phyloP scores from a whole-genome alignment of 2,888 invertebrate genomes.

The Agrochola circellaris region DNA sequence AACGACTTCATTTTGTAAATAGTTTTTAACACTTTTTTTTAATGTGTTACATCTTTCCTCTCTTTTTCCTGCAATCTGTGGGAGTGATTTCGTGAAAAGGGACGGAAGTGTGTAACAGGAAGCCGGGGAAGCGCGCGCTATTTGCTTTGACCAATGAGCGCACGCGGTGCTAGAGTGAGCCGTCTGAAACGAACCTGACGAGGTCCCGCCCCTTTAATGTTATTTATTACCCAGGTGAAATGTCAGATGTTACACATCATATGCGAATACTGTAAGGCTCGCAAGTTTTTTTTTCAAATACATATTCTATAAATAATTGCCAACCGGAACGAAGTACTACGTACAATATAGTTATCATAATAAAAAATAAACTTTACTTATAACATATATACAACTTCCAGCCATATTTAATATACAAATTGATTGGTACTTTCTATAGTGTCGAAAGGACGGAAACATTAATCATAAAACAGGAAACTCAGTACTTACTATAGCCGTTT shows the following conservation, averaged over 20 bases:
- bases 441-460: conserved; percentile 85
- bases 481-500: conserved; percentile 69
- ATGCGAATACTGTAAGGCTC: no score
- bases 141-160: no score
- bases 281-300: not conserved
- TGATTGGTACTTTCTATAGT: conserved; percentile 65
- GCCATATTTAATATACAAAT: conserved; percentile 54
- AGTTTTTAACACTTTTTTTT: not conserved
- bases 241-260: no score
- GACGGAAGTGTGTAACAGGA: no score
- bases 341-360: not conserved
- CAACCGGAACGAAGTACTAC: conserved; percentile 14
- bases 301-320: not conserved
- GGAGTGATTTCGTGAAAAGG: no score
- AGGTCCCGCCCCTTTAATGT: no score
- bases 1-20: not conserved
- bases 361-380: conserved; percentile 17
- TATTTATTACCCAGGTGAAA: no score
- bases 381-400: conserved; percentile 47
- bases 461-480: conserved; percentile 83
- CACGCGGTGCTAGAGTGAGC: no score
- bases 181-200: no score
- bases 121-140: no score
- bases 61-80: no score
- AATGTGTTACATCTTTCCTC: no score